These are phyloP conservation scores for Hirudo medicinalis DNA, from an alignment of 1,140 invertebrate genomes.

Conservation along the genomic window DNA sequence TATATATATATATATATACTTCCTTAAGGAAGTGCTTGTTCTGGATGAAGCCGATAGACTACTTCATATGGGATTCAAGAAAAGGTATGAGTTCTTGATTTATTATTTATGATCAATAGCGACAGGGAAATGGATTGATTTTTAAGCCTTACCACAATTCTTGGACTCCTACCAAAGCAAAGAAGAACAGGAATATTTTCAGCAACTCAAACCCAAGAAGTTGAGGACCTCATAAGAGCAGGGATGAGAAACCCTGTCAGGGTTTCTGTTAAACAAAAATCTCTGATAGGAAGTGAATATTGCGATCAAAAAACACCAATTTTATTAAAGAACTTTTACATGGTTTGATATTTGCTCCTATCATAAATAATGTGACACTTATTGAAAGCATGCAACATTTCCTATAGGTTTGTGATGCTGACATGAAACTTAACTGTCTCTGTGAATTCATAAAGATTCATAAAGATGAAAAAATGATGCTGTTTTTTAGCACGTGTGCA, in stretches of 20 bases:
- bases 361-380: background rate
- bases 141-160: slow-evolving; percentile 68
- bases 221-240: slow-evolving; percentile 76
- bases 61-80: slow-evolving; percentile 78
- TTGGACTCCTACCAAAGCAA: slow-evolving; percentile 79
- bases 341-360: slow-evolving; percentile 35
- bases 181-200: slow-evolving; percentile 91
- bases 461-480: slow-evolving; percentile 61
- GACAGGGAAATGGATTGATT: background rate
- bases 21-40: slow-evolving; percentile 63
- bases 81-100: slow-evolving; percentile 35
- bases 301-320: slow-evolving; percentile 57
- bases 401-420: slow-evolving; percentile 52
- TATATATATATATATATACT: too few species aligned
- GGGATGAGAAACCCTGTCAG: slow-evolving; percentile 86
- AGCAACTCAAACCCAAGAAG: slow-evolving; percentile 91
- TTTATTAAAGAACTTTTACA: slow-evolving; percentile 69
- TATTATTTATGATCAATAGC: background rate
- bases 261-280: slow-evolving; percentile 76
- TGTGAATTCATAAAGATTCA: slow-evolving; percentile 58
- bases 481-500: slow-evolving; percentile 91
- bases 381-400: slow-evolving; percentile 9
- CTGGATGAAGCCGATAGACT: slow-evolving; percentile 93
- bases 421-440: slow-evolving; percentile 61
- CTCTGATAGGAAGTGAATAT: slow-evolving; percentile 18